Evolutionary conservation across 1,140 invertebrate genomes (phyloP), one percentile per base, ranked within the genome.

Genomic region (Drosophila nigromelanica): DNA sequence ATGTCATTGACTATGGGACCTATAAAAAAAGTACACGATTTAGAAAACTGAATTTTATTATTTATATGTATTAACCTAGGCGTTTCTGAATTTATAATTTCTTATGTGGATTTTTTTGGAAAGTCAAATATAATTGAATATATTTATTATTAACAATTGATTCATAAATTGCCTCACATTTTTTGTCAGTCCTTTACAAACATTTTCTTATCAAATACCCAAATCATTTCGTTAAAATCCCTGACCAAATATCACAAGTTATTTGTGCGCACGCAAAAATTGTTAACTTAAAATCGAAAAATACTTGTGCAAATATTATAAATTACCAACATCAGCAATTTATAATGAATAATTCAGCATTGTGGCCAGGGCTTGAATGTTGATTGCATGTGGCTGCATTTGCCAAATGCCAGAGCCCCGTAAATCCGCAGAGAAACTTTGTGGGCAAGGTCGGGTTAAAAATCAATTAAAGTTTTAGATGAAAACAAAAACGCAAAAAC

Each of bases 381-480:
- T 80, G 75, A 75, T 78, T 80, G 68, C 61, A 58, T 66, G 48
- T 58, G 76, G 61, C 61, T 67, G 71, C 61, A 79, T 61, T 59
- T 8, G 18, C 18, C 48, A 42, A 51, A 76, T 61, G 43, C 33
- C 21, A 43, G 55, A 45, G 5, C 10, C 18, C 70, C 60, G 12
- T 15, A 43, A 24, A 42, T 45, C 39, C 39, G 68, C 54, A 51
- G 39, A 68, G 45, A 15, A 40, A 50, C 61, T 51, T 30, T 61
- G 58, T 69, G 56, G 64, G 43, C 55, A 73, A 64, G 64, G 76
- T 60, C 74, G 75, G 82, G 68, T 71, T 82, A 68, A 82, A 83
- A 86, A 86, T 76, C 82, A 86, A 86, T 86, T 86, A 70, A 79
- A 73, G 75, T 82, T 82, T 76, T 62, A 39, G 76, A 66, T 67